phyloP scores from a whole-genome alignment of 2,888 invertebrate species.

The Gnatocerus cornutus region DNA sequence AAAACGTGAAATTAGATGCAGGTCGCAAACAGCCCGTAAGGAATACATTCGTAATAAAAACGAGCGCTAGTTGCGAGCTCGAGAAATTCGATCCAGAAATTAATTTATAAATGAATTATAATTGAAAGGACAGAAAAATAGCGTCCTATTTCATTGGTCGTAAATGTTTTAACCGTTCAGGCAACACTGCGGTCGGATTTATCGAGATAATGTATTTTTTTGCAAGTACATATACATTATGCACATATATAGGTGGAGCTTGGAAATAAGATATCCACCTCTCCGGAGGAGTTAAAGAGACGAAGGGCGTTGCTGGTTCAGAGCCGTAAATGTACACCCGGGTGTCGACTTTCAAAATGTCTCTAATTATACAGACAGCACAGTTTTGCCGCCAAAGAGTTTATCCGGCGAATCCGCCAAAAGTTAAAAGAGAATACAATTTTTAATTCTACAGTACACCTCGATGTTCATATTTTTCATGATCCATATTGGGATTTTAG shows the following conservation, averaged over 20 bases:
- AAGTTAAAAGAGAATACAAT: not conserved
- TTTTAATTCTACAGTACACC: not conserved
- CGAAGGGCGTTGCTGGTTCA: conserved; percentile 49
- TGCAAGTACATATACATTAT: conserved; percentile 26
- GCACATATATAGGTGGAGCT: conserved; percentile 45
- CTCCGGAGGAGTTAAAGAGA: conserved; percentile 50
- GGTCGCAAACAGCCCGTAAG: conserved; percentile 16
- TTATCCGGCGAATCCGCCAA: conserved; percentile 33
- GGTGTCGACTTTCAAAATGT: conserved; percentile 66
- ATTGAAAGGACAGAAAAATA: not conserved
- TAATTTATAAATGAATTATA: conserved; percentile 18
- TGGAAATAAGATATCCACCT: conserved; percentile 42
- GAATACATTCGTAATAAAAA: conserved; percentile 38
- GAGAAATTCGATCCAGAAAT: conserved; percentile 33
- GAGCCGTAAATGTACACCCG: conserved; percentile 62
- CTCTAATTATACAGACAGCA: conserved; percentile 62
- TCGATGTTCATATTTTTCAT: too few relatives aligned
- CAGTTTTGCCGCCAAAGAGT: conserved; percentile 56
- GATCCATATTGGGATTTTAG: conserved; percentile 21
- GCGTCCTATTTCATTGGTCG: too few relatives aligned
- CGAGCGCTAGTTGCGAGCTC: conserved; percentile 55
- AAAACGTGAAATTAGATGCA: conserved; percentile 13
- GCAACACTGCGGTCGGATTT: not conserved
- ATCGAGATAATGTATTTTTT: conserved; percentile 10
- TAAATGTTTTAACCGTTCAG: too few relatives aligned